Conservation (phyloP, 2,888 invertebrate genomes). For the Ormyrus thymus region DNA sequence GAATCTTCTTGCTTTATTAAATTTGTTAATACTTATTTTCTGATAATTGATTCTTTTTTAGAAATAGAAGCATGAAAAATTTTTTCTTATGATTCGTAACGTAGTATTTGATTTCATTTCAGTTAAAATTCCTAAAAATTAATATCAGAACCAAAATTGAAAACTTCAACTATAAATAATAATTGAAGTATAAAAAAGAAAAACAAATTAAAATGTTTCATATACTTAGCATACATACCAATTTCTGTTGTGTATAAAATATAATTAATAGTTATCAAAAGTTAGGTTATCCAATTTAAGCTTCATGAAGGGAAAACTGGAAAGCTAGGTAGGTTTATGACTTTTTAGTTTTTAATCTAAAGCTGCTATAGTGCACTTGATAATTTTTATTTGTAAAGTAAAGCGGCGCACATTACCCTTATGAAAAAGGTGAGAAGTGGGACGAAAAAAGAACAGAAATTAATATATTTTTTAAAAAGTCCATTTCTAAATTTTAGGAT, state of each 20-base stretch:
- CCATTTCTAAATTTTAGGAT: not conserved
- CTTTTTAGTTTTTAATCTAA: not conserved
- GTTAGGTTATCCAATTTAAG: slow-evolving; percentile 5
- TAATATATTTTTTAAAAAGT: not conserved
- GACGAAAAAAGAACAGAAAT: not conserved
- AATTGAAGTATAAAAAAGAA: not conserved
- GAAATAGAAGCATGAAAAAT: slow-evolving; percentile 2
- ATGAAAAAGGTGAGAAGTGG: not conserved
- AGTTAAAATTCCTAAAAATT: not conserved
- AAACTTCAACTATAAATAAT: not conserved
- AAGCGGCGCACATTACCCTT: not conserved
- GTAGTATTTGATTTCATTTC: no score
- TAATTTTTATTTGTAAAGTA: slow-evolving; percentile 7
- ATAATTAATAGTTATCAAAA: not conserved
- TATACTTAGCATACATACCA: slow-evolving; percentile 2
- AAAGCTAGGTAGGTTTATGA: slow-evolving; percentile 2
- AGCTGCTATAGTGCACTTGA: not conserved
- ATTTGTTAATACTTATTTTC: not conserved
- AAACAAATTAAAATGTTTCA: not conserved
- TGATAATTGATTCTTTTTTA: not conserved
- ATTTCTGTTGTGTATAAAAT: not conserved
- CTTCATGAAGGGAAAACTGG: not conserved
- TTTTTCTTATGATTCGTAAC: not conserved
- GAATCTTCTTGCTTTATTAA: not conserved
- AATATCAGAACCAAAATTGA: not conserved